Evolutionary conservation across 2,797 vertebrate species (phyloP).

Genomic region (Holocentrus rufus): DNA sequence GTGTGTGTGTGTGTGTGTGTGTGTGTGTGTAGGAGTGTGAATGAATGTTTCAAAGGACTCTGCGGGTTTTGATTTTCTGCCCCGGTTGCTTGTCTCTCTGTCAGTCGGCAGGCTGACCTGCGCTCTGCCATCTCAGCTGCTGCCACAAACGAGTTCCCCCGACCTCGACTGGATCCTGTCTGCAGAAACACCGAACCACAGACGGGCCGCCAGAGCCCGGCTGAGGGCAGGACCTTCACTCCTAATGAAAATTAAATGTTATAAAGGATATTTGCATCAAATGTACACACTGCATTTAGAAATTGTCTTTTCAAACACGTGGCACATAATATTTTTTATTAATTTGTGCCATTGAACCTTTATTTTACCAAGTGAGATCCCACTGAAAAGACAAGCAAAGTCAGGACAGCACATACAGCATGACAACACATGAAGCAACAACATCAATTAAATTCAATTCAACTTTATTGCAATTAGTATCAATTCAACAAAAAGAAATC

Average conservation of each 20-base stretch:
- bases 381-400: no score
- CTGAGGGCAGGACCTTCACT: neutral
- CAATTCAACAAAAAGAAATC: no score
- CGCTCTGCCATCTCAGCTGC: constrained; percentile 37
- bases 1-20: neutral
- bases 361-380: no score
- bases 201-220: neutral
- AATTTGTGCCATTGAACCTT: no score
- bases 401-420: no score
- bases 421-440: no score
- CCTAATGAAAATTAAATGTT: no score
- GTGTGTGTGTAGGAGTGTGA: neutral
- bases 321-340: no score
- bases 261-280: no score
- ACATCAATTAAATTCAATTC: no score
- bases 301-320: no score
- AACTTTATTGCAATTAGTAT: no score
- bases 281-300: neutral
- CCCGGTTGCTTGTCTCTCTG: constrained; percentile 28
- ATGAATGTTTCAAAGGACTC: constrained; percentile 15
- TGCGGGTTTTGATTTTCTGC: constrained; percentile 44
- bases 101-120: constrained; percentile 12
- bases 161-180: neutral
- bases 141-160: constrained; percentile 9
- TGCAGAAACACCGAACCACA: constrained; percentile 3